Evolutionary conservation across 2,888 invertebrate genomes (phyloP).

Genomic region (Liodrosophila aerea): DNA sequence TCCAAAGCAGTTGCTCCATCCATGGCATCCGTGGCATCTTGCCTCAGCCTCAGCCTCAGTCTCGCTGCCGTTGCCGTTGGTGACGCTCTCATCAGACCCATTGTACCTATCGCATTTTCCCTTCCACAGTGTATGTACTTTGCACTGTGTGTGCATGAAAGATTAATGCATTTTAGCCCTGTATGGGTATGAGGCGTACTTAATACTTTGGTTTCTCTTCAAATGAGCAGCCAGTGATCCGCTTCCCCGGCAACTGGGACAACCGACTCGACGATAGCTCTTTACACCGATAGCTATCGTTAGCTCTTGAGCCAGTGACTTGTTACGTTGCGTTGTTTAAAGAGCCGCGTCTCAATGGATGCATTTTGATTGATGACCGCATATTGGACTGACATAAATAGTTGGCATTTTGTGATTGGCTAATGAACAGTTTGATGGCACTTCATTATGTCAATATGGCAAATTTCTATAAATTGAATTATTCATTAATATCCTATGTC

Average conservation of each 20-base stretch:
- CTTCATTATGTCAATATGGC: constrained; percentile 26
- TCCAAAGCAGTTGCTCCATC: neutral
- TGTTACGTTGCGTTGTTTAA: constrained; percentile 41
- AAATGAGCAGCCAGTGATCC: constrained; percentile 46
- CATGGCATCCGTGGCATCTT: neutral
- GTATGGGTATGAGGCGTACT: constrained; percentile 41
- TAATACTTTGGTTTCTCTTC: constrained; percentile 71
- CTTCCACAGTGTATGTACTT: neutral
- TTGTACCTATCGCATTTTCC: constrained; percentile 5
- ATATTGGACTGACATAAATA: constrained; percentile 47
- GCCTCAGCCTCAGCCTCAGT: neutral
- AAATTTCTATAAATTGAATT: neutral
- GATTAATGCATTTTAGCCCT: constrained; percentile 67
- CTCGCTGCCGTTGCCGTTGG: too few relatives aligned
- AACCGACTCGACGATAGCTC: constrained; percentile 23
- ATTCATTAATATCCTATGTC: too few relatives aligned
- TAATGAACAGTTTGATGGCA: constrained; percentile 24
- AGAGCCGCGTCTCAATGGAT: constrained; percentile 28
- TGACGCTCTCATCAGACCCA: neutral
- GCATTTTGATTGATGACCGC: constrained; percentile 57
- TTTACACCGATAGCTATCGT: constrained; percentile 53
- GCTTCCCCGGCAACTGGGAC: neutral
- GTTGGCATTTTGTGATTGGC: constrained; percentile 34
- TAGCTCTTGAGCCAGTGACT: constrained; percentile 50
- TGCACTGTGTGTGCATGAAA: constrained; percentile 38